Evolutionary conservation across 2,113 vertebrate genomes (phyloP).

Genomic region (Alosa alosa): DNA sequence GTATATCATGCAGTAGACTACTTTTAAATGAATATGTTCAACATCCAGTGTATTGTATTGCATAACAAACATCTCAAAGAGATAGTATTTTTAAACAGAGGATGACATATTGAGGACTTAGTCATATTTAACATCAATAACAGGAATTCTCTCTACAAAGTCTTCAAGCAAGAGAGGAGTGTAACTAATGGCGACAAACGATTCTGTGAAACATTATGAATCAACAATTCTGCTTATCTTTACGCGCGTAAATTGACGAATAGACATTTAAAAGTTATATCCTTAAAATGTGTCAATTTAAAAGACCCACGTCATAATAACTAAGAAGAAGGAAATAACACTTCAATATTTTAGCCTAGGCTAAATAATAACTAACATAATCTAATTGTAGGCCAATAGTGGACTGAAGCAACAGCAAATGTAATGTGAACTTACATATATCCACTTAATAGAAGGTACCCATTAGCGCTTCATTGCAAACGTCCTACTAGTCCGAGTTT

Average conservation of each 20-base stretch:
- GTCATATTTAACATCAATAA: background rate
- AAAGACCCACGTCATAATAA: background rate
- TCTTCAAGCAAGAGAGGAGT: background rate
- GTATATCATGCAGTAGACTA: background rate
- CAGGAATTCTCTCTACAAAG: background rate
- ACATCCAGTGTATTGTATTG: background rate
- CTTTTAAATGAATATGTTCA: background rate
- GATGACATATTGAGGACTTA: too few relatives aligned
- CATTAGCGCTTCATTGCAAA: conserved; percentile 4
- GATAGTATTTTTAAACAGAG: background rate
- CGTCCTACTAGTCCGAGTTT: conserved; percentile 9
- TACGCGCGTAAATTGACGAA: too few relatives aligned
- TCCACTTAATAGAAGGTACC: background rate
- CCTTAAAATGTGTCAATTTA: background rate
- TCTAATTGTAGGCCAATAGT: background rate
- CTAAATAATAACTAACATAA: background rate
- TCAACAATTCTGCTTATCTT: too few relatives aligned
- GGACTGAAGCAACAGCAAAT: background rate
- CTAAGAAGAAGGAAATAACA: background rate
- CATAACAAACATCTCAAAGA: too few relatives aligned
- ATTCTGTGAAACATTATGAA: background rate
- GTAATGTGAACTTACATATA: background rate
- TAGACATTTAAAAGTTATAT: background rate
- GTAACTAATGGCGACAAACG: background rate
- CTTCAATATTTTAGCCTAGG: background rate